These are phyloP conservation scores for Lycopodina hypogea DNA, from an alignment of 37 sponge, comb jelly and placozoan species.

Conservation along the genomic window DNA sequence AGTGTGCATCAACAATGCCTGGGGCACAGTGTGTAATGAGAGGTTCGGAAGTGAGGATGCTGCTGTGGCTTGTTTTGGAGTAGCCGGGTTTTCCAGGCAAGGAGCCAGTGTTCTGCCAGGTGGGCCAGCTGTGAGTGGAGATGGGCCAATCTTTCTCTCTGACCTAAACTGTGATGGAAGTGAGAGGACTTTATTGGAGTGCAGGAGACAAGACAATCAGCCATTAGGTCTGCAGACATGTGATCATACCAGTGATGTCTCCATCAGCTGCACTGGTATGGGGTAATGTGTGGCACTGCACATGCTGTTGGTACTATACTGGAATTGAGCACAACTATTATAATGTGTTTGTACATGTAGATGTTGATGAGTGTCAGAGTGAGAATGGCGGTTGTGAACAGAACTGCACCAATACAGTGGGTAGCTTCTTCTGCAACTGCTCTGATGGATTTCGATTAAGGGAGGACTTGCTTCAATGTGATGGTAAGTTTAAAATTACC, in stretches of 20 bases:
- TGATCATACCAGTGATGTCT: neutral
- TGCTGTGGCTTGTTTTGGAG: conserved; percentile 10
- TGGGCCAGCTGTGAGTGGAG: neutral
- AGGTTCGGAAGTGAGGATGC: conserved; percentile 17
- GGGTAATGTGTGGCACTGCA: neutral
- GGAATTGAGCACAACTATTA: no score
- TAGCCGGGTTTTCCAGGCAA: conserved; percentile 5
- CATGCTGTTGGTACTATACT: neutral
- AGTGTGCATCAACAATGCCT: conserved; percentile 47
- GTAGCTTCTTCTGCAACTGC: conserved; percentile 29
- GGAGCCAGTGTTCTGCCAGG: neutral
- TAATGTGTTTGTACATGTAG: conserved; percentile 9
- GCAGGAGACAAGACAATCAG: neutral
- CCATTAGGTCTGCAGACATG: conserved; percentile 3
- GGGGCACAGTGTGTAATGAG: conserved; percentile 41
- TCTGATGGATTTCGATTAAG: conserved; percentile 10
- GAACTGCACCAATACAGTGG: conserved; percentile 24
- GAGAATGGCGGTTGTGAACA: conserved; percentile 33
- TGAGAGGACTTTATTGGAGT: conserved; percentile 16
- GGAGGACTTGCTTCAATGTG: neutral
- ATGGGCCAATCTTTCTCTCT: conserved; percentile 26
- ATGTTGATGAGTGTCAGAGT: conserved; percentile 29
- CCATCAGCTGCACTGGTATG: neutral
- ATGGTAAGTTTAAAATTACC: conserved; percentile 1
- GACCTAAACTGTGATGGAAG: conserved; percentile 19